Base-by-base conservation (phyloP, 2,797 vertebrate genomes). In the Eulemur coronatus region DNA sequence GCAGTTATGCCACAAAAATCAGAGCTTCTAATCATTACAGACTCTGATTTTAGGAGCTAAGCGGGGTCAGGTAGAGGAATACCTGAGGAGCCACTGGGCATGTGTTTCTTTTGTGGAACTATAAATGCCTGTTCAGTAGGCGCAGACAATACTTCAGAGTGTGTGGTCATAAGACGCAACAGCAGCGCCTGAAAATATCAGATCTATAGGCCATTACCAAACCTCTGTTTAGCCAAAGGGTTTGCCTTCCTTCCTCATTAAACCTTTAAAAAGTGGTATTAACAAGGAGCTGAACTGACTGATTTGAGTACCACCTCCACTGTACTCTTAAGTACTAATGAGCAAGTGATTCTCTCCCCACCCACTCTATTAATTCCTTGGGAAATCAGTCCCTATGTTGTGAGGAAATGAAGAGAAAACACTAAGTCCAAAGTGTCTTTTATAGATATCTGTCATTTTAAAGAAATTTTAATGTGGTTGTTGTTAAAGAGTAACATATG, bases 181-280 rank as follows among this genome's bases (percentile, higher is more conserved):
- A 91, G 35, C 55, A 50, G n/a, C 20, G 9, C 30, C 41, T 3
- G 4, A 72, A 92, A 87, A 80, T 35, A 65, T 14, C 18, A 86
- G 33, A 57, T 78, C 46, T n/a, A 9, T 20, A 84, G 43, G 33
- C 78, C 89, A 93, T 94, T 89, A 89, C 20, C 70, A 67, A 88
- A 78, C 30, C 22, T 52, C 55, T 50, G 28, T 73, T 67, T 93
- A 75, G n/a, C 52, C 48, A 96, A 89, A 84, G 38, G 18, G 84
- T 88, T 80, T 43, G 63, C 15, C 61, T 87, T 85, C 87, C 24
- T 78, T 10, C 46, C 41, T 90, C 84, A 89, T 79, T 75, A 96
- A 95, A 76, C 28, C 88, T 95, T 96, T 97, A 67, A 84, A 96
- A 92, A 30, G 35, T 84, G n/a, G 14, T 38, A 6, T 46, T 88